A percentile compares a stretch with the other conserved stretches of the same genome.
phyloP scores from a whole-genome alignment of 1,140 invertebrate genomes.

The Ceratina japonica region DNA sequence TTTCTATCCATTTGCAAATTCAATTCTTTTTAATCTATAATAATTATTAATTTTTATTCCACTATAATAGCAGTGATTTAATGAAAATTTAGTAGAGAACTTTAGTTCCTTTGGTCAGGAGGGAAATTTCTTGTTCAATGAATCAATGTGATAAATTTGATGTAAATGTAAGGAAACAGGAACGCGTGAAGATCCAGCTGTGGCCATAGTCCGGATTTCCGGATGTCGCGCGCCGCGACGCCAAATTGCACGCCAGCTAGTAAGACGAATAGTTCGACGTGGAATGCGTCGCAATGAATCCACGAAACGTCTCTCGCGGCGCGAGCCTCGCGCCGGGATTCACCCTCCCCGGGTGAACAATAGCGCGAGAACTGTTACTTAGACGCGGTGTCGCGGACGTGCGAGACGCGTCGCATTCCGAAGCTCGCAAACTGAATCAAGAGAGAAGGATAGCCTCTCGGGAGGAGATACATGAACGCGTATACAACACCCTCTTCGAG shows the following conservation, averaged over 20 bases:
- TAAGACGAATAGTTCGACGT: slow-evolving; percentile 69
- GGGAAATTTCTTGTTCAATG: too few relatives aligned
- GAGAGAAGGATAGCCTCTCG: background rate
- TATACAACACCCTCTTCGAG: too few relatives aligned
- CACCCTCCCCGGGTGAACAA: slow-evolving; percentile 44
- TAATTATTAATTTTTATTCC: too few relatives aligned
- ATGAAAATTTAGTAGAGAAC: too few relatives aligned
- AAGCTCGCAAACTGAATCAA: slow-evolving; percentile 42
- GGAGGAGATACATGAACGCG: too few relatives aligned
- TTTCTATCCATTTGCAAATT: too few relatives aligned
- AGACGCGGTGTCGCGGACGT: slow-evolving; percentile 11
- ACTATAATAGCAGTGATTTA: too few relatives aligned
- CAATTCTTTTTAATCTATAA: too few relatives aligned
- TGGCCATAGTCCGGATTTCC: slow-evolving; percentile 55
- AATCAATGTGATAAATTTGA: too few relatives aligned
- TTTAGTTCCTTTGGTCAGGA: too few relatives aligned
- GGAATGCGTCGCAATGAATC: slow-evolving; percentile 69
- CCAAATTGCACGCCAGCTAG: slow-evolving; percentile 62
- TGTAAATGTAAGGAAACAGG: background rate
- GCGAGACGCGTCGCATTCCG: slow-evolving; percentile 32
- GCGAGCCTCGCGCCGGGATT: slow-evolving; percentile 46
- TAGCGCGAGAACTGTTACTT: slow-evolving; percentile 53
- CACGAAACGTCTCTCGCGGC: slow-evolving; percentile 55
- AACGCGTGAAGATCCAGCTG: slow-evolving; percentile 28
- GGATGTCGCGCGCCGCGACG: slow-evolving; percentile 41